Conservation (phyloP, 2,888 invertebrate species). For the Cylindroiulus punctatus region DNA sequence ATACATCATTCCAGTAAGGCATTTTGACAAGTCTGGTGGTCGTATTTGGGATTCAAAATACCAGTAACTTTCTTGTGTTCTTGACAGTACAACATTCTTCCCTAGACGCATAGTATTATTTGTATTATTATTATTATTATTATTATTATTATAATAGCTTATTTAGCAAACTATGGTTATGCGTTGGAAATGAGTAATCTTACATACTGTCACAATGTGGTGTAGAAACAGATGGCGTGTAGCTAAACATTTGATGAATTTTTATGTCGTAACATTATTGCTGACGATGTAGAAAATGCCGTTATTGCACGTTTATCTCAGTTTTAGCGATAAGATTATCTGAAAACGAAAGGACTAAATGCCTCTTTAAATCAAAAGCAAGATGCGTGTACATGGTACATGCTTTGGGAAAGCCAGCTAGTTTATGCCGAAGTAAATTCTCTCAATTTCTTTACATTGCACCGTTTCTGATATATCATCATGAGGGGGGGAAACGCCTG, state of each 20-base stretch:
- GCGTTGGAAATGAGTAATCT: neutral
- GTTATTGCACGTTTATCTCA: conserved; percentile 2
- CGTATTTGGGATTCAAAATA: neutral
- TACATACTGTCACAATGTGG: neutral
- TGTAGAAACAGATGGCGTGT: neutral
- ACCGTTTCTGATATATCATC: conserved; percentile 13
- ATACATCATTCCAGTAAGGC: neutral
- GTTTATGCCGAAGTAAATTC: neutral
- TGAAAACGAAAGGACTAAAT: conserved; percentile 29
- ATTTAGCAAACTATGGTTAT: neutral
- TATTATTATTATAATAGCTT: too few species aligned
- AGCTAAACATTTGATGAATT: neutral
- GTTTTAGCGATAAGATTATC: conserved; percentile 27
- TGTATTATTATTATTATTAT: too few species aligned
- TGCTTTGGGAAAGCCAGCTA: neutral
- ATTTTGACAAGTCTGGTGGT: neutral
- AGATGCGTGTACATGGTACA: neutral
- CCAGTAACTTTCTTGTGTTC: neutral
- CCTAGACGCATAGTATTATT: neutral
- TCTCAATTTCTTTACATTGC: neutral
- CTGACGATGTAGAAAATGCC: conserved; percentile 14
- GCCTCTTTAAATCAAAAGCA: neutral
- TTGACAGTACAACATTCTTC: neutral
- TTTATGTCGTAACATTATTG: neutral
- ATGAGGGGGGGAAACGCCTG: neutral